Evolutionary conservation across 2,888 invertebrate genomes (phyloP), one percentile per base, ranked within the genome.

Genomic region (Rutpela maculata): DNA sequence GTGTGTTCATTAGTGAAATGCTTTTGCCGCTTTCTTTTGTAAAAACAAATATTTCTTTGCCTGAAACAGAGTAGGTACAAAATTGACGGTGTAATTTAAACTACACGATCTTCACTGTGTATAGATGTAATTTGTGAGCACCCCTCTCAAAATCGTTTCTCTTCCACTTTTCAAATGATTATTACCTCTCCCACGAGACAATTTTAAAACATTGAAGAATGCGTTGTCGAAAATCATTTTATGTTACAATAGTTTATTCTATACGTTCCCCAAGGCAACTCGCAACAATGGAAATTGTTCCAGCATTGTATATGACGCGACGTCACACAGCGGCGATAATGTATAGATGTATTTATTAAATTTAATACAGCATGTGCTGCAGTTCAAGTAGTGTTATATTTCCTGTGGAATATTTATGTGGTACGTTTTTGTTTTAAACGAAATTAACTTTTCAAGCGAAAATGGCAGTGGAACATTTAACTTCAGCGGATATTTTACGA

Each of bases 401-500:
- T 62, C 62, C 62, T 31, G 62, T 31, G 26, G 3, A 31, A 31
- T 59, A 62, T 62, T 62, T 62, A 62, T 62, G 62, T 31, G 62
- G 31, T 35, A n/a, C 31, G 62, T 31, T 31, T 62, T 62, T 22
- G 62, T 31, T 17, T 31, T 31, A 17, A 31, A 15, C 7, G 62
- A 31, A 31, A 62, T 62, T 62, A 60, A 60, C 22, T 59, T 59
- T 59, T 59, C 59, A 18, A 17, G 55, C 17, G 55, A 55, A 9
- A 43, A 43, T 15, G 15, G 43, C 43, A 1, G 1, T 19, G 57
- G 18, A 19, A 60, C 60, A 22, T 60, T 60, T 60, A 57, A 60
- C 60, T 9, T 43, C 12, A 0, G 12, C 43, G 15, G 43, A 43
- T 43, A 43, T 43, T 43, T 43, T 15, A 43, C 15, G 43, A 43